Base-by-base conservation (phyloP, 2,797 vertebrate species). In the Alexandromys oeconomus region DNA sequence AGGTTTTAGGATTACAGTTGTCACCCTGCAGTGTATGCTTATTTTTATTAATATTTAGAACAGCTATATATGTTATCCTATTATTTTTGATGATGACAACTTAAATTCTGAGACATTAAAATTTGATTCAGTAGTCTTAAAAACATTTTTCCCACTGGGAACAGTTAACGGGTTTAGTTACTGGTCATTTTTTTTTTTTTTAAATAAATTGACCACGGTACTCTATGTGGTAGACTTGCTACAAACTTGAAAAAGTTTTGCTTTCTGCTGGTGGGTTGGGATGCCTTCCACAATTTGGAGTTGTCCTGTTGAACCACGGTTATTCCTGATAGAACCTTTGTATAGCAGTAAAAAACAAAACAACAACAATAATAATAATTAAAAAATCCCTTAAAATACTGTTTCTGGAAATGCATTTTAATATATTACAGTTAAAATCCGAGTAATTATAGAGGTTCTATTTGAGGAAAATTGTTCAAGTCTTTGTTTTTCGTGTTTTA, bases 91-190 rank as follows among this genome's bases (percentile, higher is more conserved):
- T 82, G 48, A 84, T 67, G 15, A 79, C 4, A 54, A 78, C 57
- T 92, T 89, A 94, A 85, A 86, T 87, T 96, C 29, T 92, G 34
- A 92, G 19, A 96, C 92, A 51, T 19, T 89, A 54, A 95, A 94
- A 78, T 86, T 74, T 84, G 48, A 76, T 80, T 95, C 34, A 91
- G 6, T 81, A 51, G 81, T 92, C 69, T 96, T 77, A 92, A 69
- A 95, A 94, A 82, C 80, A 94, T 11, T 78, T 94, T 94, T 95
- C 82, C 46, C 21, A 48, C 37, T 95, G 87, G 79, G 59, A 91
- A 82, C 59, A 40, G 0, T 79, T 87, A 90, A 85, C 5, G 65
- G 48, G 73, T 94, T 96, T 84, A 76, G 40, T 89, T 78, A 92
- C 63, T 84, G 37, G 61, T 71, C 65, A 85, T 94, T 77, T 92